Percentiles rank a stretch among this genome's conserved stretches.
phyloP scores from a whole-genome alignment of 2,797 vertebrate species.

The Rhabdomys pumilio region DNA sequence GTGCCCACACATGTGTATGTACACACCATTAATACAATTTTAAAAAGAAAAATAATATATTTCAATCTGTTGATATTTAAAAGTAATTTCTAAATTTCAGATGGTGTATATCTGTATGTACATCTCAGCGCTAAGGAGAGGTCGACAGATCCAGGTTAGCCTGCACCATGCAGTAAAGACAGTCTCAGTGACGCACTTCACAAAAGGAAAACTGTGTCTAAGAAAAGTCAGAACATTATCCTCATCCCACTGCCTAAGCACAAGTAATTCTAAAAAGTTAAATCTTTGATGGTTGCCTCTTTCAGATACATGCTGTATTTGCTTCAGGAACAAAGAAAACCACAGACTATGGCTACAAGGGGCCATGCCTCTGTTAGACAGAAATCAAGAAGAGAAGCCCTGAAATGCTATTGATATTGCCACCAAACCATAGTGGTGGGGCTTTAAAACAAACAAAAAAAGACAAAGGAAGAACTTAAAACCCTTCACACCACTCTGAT shows the following conservation, averaged over 20 bases:
- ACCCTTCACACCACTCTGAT: neutral
- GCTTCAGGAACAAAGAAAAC: neutral
- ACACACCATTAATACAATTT: neutral
- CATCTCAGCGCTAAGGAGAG: neutral
- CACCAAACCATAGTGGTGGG: slow-evolving; percentile 22
- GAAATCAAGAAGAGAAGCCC: slow-evolving; percentile 42
- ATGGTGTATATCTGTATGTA: neutral
- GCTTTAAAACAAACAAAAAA: slow-evolving; percentile 35
- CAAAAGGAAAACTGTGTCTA: neutral
- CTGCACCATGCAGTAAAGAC: neutral
- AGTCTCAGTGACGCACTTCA: neutral
- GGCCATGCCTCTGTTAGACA: neutral
- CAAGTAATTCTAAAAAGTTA: slow-evolving; percentile 19
- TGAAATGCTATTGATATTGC: slow-evolving; percentile 38
- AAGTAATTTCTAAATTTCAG: neutral
- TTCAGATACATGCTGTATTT: neutral
- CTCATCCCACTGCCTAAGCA: neutral
- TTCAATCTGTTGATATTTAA: slow-evolving; percentile 19
- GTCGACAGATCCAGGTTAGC: neutral
- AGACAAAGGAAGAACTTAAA: slow-evolving; percentile 62
- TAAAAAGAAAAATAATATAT: slow-evolving; percentile 37
- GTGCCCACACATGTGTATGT: neutral
- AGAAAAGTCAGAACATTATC: slow-evolving; percentile 1
- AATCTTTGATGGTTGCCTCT: neutral
- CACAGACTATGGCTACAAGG: neutral